Percentiles rank a stretch among this genome's conserved stretches.
Conservation (phyloP, 2,888 invertebrate genomes). For the Keiferia lycopersicella region DNA sequence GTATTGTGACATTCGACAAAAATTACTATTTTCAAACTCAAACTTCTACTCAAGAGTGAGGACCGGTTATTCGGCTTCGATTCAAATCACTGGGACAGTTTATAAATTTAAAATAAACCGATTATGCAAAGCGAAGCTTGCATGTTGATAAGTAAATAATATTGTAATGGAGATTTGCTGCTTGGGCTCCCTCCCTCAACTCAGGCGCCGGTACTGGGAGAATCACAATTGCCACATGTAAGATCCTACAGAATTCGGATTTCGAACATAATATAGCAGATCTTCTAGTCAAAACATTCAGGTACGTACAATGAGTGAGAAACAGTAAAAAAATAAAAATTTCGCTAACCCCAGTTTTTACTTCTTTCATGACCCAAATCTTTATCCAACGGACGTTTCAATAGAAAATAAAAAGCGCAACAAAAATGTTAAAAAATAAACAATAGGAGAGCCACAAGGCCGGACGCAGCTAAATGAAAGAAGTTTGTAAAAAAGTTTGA, state of each 20-base stretch:
- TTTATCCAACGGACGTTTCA: conserved; percentile 63
- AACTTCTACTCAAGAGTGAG: conserved; percentile 38
- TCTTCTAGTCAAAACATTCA: no score
- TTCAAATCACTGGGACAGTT: conserved; percentile 52
- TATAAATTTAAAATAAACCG: conserved; percentile 61
- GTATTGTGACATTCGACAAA: no score
- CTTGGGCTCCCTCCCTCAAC: not conserved
- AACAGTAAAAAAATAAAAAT: conserved; percentile 50
- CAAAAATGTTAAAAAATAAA: conserved; percentile 65
- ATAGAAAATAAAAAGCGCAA: conserved; percentile 50
- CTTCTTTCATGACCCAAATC: conserved; percentile 63
- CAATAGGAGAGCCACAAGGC: conserved; percentile 73
- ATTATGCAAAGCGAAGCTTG: conserved; percentile 62
- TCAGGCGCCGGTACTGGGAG: not conserved
- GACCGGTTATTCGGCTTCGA: conserved; percentile 50
- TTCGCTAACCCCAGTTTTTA: conserved; percentile 63
- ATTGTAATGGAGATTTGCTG: conserved; percentile 26
- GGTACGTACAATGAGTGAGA: no score
- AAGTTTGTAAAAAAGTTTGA: conserved; percentile 80
- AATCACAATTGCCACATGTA: no score
- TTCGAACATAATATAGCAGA: no score
- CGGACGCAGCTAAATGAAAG: conserved; percentile 77
- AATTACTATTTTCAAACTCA: not conserved
- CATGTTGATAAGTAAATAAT: conserved; percentile 34
- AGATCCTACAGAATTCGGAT: no score